Conservation (phyloP, 2,888 invertebrate genomes). For the Eilema griseolum region DNA sequence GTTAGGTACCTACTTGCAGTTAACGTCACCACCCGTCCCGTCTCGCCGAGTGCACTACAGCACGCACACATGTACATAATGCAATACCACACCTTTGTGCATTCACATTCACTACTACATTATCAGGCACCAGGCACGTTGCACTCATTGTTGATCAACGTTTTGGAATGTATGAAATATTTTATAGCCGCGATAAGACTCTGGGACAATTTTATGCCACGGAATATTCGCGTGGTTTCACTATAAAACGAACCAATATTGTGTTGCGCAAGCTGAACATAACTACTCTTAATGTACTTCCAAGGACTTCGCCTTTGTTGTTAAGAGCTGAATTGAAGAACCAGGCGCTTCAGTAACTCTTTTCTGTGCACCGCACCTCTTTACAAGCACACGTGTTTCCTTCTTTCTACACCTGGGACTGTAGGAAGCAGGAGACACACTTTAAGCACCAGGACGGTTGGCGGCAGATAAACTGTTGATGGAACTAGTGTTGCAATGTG, state of each 20-base stretch:
- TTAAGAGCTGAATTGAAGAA: not conserved
- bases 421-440: too few species aligned
- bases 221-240: constrained; percentile 58
- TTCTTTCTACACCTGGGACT: too few species aligned
- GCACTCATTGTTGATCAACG: constrained; percentile 82
- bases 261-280: constrained; percentile 44
- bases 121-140: constrained; percentile 48
- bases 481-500: too few species aligned
- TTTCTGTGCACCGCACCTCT: too few species aligned
- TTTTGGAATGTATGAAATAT: constrained; percentile 66
- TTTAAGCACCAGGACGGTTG: too few species aligned
- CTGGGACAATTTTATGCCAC: constrained; percentile 78
- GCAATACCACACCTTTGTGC: constrained; percentile 54
- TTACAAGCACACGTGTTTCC: too few species aligned
- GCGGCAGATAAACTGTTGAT: too few species aligned
- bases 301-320: constrained; percentile 23
- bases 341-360: too few species aligned
- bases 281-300: constrained; percentile 20
- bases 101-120: constrained; percentile 60
- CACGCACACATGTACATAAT: constrained; percentile 53
- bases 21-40: constrained; percentile 37
- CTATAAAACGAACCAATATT: constrained; percentile 55
- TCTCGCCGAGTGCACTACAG: constrained; percentile 47
- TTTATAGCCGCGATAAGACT: constrained; percentile 75
- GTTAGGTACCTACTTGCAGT: constrained; percentile 13